Conservation (phyloP, 92 coral and sea anemone genomes). For the Meandrina meandrites region DNA sequence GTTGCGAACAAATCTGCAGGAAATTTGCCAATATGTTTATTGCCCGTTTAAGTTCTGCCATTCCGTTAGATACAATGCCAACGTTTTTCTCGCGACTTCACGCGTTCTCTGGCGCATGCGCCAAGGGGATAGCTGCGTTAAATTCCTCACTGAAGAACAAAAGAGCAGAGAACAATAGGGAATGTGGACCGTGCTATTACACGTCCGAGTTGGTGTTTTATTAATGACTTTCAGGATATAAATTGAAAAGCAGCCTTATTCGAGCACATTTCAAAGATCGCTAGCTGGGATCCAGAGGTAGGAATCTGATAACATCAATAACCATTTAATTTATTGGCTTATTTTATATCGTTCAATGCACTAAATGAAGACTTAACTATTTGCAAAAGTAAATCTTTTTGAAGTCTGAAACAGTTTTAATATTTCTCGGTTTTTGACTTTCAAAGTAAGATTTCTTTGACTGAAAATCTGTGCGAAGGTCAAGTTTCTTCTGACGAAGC, state of each 20-base stretch:
- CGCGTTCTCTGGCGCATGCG: constrained; percentile 63
- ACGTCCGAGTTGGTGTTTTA: constrained; percentile 65
- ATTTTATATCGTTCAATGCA: not conserved
- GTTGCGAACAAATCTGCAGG: not conserved
- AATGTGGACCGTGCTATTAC: constrained; percentile 65
- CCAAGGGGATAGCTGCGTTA: constrained; percentile 27
- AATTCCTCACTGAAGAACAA: constrained; percentile 39
- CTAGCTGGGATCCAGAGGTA: constrained; percentile 55
- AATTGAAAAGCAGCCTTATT: constrained; percentile 64
- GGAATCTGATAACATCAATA: constrained; percentile 1
- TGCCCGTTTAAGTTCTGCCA: not conserved
- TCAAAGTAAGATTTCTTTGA: not conserved
- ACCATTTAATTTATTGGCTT: constrained; percentile 1
- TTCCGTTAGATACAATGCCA: too few species aligned
- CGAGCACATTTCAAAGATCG: constrained; percentile 71
- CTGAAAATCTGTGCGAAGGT: not conserved
- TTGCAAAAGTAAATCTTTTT: not conserved
- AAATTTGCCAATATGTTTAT: too few species aligned
- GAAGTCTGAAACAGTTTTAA: not conserved
- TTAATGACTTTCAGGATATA: constrained; percentile 79
- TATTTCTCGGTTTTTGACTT: not conserved
- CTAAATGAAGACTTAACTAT: not conserved
- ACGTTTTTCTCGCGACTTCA: not conserved
- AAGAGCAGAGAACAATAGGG: constrained; percentile 48
- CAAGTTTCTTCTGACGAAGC: not conserved